Evolutionary conservation across 2,797 vertebrate species (phyloP).

Genomic region (Odontamblyopus rebecca): DNA sequence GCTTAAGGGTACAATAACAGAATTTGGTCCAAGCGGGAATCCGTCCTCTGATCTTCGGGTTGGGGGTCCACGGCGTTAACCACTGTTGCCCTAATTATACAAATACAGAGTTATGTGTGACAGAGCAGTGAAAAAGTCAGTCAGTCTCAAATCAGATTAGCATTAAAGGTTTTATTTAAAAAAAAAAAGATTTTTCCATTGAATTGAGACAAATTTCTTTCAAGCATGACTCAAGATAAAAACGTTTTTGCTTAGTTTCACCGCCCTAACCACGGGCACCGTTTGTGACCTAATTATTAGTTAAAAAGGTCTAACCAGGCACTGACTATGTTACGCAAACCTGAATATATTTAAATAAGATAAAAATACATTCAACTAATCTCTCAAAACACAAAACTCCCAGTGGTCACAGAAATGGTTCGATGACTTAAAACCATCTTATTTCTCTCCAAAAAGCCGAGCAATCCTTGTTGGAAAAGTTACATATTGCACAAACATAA

Average conservation of each 20-base stretch:
- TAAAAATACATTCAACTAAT: constrained; percentile 52
- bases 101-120: too few species aligned
- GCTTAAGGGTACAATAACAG: too few species aligned
- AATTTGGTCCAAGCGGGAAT: too few species aligned
- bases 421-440: constrained; percentile 24
- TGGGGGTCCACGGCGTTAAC: too few species aligned
- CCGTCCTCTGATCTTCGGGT: too few species aligned
- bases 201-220: constrained; percentile 28
- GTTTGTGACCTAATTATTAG: constrained; percentile 18
- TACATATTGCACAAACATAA: constrained; percentile 67
- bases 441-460: constrained; percentile 21
- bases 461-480: constrained; percentile 28
- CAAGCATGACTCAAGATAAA: constrained; percentile 17
- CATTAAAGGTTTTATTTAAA: constrained; percentile 39
- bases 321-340: constrained; percentile 22
- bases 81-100: too few species aligned
- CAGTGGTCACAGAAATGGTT: constrained; percentile 68
- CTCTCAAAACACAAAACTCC: constrained; percentile 48
- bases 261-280: constrained; percentile 8
- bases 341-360: constrained; percentile 7
- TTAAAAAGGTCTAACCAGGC: constrained; percentile 31
- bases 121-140: too few species aligned
- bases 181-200: constrained; percentile 31
- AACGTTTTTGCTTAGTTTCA: neutral
- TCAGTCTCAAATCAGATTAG: neutral